phyloP scores from a whole-genome alignment of 2,888 invertebrate genomes.

The Lithophane ornitopus region DNA sequence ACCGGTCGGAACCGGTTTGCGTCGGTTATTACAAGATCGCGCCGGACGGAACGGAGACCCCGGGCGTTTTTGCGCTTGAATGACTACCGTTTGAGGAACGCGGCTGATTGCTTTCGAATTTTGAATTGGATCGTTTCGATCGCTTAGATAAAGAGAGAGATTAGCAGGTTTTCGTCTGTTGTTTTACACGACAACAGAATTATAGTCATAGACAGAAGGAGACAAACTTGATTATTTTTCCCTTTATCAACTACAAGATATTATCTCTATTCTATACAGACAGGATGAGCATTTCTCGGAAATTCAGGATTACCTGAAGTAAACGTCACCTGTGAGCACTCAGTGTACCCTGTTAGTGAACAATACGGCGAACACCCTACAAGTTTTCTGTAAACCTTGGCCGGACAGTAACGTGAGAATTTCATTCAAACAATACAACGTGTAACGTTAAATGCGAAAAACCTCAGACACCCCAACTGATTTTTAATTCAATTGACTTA shows the following conservation, averaged over 20 bases:
- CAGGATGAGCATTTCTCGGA: neutral
- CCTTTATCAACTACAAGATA: neutral
- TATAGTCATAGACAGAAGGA: neutral
- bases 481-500: too few species aligned
- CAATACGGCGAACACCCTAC: neutral
- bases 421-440: too few species aligned
- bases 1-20: constrained; percentile 72
- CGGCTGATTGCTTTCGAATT: constrained; percentile 68
- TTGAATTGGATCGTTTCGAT: constrained; percentile 67
- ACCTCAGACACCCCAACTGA: too few species aligned
- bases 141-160: constrained; percentile 57
- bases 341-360: neutral
- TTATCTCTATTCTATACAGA: neutral
- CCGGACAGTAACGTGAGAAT: constrained; percentile 1
- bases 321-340: neutral
- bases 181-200: neutral
- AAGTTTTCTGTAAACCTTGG: neutral
- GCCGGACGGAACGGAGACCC: constrained; percentile 64
- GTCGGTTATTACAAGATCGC: constrained; percentile 71
- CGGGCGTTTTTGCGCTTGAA: constrained; percentile 69
- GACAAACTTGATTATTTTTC: neutral
- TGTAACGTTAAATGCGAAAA: too few species aligned
- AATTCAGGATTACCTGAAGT: neutral
- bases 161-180: constrained; percentile 45
- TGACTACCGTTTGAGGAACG: constrained; percentile 64